phyloP scores from a whole-genome alignment of 2,888 invertebrate genomes.

The Cyclophora albipunctata region DNA sequence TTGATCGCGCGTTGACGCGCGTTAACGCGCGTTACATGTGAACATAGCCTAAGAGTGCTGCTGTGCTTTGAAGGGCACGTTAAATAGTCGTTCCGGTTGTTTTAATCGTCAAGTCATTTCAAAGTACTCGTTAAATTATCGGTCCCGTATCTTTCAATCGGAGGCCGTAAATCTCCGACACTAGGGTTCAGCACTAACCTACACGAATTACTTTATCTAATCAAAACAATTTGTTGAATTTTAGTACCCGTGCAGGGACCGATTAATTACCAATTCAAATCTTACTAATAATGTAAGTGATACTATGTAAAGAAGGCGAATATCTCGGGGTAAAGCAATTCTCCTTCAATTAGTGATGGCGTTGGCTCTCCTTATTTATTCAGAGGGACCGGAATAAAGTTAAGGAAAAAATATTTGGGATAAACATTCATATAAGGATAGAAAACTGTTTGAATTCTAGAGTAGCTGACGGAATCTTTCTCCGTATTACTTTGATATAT shows the following conservation, averaged over 20 bases:
- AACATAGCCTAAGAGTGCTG: too few species aligned
- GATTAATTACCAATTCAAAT: conserved; percentile 40
- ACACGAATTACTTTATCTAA: too few species aligned
- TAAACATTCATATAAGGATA: conserved; percentile 49
- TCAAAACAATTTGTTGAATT: conserved; percentile 6
- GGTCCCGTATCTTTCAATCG: too few species aligned
- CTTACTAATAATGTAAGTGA: conserved; percentile 34
- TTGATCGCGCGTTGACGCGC: too few species aligned
- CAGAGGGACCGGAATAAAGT: conserved; percentile 45
- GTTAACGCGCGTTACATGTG: too few species aligned
- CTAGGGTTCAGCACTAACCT: too few species aligned
- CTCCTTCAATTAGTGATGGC: conserved; percentile 50
- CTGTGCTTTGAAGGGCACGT: too few species aligned
- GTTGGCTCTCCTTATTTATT: conserved; percentile 51
- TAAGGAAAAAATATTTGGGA: conserved; percentile 43
- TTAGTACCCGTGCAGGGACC: conserved; percentile 7
- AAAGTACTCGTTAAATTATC: too few species aligned
- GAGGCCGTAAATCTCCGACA: too few species aligned
- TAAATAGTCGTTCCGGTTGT: too few species aligned
- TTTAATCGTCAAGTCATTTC: too few species aligned
- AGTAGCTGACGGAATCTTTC: conserved; percentile 22
- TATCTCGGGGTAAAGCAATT: conserved; percentile 34
- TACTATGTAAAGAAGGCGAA: conserved; percentile 26
- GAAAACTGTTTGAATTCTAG: conserved; percentile 30
- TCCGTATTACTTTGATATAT: conserved; percentile 30